Conservation (phyloP, 2,797 vertebrate genomes). For the Coendou prehensilis region DNA sequence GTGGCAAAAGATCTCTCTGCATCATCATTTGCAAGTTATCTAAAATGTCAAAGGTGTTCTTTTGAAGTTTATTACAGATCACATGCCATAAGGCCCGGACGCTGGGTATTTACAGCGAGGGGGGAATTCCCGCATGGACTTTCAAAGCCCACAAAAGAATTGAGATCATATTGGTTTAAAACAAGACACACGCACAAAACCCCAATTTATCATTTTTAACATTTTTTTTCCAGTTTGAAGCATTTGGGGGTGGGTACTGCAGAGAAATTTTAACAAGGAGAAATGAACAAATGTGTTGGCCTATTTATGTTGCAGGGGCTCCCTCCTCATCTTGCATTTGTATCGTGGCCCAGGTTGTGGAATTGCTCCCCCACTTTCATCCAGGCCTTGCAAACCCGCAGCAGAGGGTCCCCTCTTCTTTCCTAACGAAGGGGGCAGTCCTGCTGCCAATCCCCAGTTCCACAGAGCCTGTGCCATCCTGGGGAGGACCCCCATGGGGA, state of each 20-base stretch:
- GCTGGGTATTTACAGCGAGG: constrained; percentile 90
- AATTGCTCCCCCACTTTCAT: neutral
- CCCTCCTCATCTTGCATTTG: constrained; percentile 41
- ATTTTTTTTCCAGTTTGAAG: constrained; percentile 43
- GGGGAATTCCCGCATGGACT: constrained; percentile 84
- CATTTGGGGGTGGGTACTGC: constrained; percentile 50
- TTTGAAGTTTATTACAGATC: constrained; percentile 98
- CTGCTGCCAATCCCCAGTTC: neutral
- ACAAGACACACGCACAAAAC: constrained; percentile 82
- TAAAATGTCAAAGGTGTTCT: constrained; percentile 99
- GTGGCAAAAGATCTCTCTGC: constrained; percentile 99
- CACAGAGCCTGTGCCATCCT: neutral
- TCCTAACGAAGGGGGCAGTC: neutral
- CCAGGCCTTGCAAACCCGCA: neutral
- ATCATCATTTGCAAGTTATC: constrained; percentile 99
- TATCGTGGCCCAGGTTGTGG: constrained; percentile 26
- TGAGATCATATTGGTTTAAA: constrained; percentile 88
- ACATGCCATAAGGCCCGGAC: constrained; percentile 94
- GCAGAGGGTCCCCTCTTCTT: neutral
- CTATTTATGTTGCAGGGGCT: constrained; percentile 73
- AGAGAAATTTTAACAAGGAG: constrained; percentile 77
- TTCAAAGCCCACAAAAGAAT: constrained; percentile 88
- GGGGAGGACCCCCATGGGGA: neutral
- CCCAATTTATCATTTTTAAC: constrained; percentile 83
- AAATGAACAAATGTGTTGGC: constrained; percentile 75